Evolutionary conservation across 2,797 vertebrate genomes (phyloP).

Genomic region (Brachyrhaphis roseni): DNA sequence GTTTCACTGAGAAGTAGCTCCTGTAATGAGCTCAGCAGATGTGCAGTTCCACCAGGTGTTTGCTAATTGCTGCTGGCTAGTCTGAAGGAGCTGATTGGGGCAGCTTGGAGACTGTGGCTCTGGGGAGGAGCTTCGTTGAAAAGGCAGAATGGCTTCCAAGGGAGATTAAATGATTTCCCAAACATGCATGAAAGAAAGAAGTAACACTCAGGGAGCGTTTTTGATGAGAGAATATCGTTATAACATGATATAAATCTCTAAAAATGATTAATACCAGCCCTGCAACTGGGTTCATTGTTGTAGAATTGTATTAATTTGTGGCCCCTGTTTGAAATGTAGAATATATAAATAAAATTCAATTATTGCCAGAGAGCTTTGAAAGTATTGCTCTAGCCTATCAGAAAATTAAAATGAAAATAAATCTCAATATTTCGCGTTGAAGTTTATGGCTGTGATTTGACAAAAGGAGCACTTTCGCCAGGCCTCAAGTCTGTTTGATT

Average conservation of each 20-base stretch:
- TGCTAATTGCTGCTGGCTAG: no score
- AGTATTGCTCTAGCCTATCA: neutral
- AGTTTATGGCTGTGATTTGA: neutral
- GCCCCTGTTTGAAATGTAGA: neutral
- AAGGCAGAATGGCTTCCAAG: no score
- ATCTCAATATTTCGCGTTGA: neutral
- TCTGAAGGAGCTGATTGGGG: no score
- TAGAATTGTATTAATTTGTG: neutral
- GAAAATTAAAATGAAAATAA: neutral
- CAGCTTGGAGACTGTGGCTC: no score
- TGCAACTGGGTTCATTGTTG: neutral
- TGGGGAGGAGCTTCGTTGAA: neutral
- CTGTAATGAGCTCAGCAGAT: no score
- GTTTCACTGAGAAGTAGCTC: no score
- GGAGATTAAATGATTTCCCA: no score
- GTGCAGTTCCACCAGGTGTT: no score
- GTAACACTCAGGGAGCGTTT: no score
- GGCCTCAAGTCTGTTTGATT: constrained; percentile 20
- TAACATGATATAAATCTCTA: no score
- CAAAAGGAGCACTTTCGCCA: neutral
- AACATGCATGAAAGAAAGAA: no score
- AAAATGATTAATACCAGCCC: neutral
- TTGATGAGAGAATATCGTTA: no score
- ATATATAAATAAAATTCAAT: neutral
- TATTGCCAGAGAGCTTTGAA: neutral